Base-by-base conservation (phyloP, 2,797 vertebrate genomes). In the Pempheris klunzingeri region DNA sequence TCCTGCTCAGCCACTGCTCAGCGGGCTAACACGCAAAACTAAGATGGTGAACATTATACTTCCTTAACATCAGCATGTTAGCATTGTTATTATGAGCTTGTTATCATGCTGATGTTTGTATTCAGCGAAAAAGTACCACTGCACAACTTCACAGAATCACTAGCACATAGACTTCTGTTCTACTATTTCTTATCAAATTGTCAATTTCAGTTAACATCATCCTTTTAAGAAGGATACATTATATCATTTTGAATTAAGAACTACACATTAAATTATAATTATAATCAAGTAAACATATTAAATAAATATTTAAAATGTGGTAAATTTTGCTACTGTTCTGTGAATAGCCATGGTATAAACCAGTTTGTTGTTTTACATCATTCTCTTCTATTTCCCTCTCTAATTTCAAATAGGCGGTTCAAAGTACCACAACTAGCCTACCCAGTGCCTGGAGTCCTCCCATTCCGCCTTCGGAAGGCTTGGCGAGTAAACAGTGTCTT, bases 401-500 rank as follows among this genome's bases (percentile, higher is more conserved):
- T 88, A 36, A 78, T 88, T 87, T 71, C 77, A 75, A 52, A 77
- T 71, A 30, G 76, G 55, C 70, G 73, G 83, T 58, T 85, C 52
- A 86, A 81, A 71, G 73, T 57, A 75, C 47, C 66, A 34, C 46
- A 81, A 36, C 64, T 11, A 61, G 71, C 50, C 73, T 46, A 34
- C 58, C 64, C 62, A 75, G 76, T 0, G 46, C 85, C 62, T 83
- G 68, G 79, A 85, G 82, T 85, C 83, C 84, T 88, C 77, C 67
- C 71, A 32, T 65, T 65, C 66, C 41, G 46, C 87, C 80, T 41
- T 87, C 88, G 90, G 88, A 93, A 92, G 78, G 78, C 83, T 87
- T 54, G 74, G 80, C 26, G 66, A 87, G 90, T 94, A 94, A 94
- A 94, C 90, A 93, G 83, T 91, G 93, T 94, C 93, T 92, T 91